Evolutionary conservation across 2,888 invertebrate genomes (phyloP).

Genomic region (Oscheius onirici): DNA sequence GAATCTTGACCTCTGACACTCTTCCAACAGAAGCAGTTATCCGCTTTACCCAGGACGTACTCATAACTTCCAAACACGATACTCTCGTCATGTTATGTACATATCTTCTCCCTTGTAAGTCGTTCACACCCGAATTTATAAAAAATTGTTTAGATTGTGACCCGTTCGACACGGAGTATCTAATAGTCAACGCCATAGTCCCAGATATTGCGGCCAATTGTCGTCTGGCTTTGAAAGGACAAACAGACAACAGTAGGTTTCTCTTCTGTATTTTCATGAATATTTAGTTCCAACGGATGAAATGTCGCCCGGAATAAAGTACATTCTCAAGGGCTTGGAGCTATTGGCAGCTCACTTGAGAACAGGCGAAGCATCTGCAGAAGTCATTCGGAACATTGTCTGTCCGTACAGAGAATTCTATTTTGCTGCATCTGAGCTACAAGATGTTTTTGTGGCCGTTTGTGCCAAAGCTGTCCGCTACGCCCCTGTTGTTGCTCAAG

Average conservation of each 20-base stretch:
- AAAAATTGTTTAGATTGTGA: conserved; percentile 27
- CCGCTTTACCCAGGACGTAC: conserved; percentile 14
- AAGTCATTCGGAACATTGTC: conserved; percentile 22
- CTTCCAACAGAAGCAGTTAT: conserved; percentile 16
- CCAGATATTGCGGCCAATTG: conserved; percentile 19
- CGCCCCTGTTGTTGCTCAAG: conserved; percentile 20
- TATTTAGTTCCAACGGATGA: conserved; percentile 7
- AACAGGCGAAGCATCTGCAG: conserved; percentile 24
- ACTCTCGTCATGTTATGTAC: conserved; percentile 22
- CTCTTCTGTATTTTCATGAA: background rate
- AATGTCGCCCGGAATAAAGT: conserved; percentile 24
- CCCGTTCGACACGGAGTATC: conserved; percentile 24
- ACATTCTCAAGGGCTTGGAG: conserved; percentile 24
- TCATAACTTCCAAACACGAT: background rate
- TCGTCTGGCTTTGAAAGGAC: background rate
- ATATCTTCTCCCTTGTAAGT: conserved; percentile 27
- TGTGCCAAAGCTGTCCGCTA: conserved; percentile 28
- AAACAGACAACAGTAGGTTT: conserved; percentile 1
- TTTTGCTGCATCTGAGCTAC: conserved; percentile 28
- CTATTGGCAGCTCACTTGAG: conserved; percentile 29
- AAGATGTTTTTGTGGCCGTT: conserved; percentile 35
- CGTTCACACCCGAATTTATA: background rate
- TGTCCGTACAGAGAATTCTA: conserved; percentile 29
- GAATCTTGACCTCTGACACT: background rate
- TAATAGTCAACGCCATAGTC: conserved; percentile 25